A percentile compares a stretch with the other conserved stretches of the same genome.
These are phyloP conservation scores for Bos indicus DNA, from an alignment of 2,113 vertebrate genomes.

Conservation along the genomic window DNA sequence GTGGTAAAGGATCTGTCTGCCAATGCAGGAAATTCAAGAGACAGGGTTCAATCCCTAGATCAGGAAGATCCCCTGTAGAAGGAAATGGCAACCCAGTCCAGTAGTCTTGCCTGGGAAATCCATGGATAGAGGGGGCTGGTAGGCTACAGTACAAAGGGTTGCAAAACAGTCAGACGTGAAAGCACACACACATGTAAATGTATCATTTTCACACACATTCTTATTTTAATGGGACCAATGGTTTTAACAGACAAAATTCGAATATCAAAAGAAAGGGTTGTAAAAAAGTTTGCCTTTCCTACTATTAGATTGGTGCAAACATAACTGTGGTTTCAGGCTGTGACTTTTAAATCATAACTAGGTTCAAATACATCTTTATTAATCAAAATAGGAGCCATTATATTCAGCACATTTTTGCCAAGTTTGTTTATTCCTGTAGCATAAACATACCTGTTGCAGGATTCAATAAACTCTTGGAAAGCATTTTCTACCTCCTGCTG, in stretches of 20 bases:
- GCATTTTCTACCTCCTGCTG: neutral
- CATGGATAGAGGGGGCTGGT: neutral
- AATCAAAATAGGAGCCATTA: neutral
- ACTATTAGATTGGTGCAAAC: neutral
- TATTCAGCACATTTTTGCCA: neutral
- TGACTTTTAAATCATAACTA: neutral
- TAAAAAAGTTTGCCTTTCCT: neutral
- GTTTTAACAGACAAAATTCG: slow-evolving; percentile 31
- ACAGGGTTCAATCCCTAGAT: neutral
- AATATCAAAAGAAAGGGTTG: slow-evolving; percentile 36
- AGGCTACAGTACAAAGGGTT: neutral
- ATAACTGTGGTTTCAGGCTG: neutral
- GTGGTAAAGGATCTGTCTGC: neutral
- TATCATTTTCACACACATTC: slow-evolving; percentile 56
- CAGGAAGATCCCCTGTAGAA: neutral
- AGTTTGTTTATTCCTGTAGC: neutral
- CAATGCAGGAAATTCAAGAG: neutral
- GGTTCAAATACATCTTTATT: neutral
- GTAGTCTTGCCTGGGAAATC: neutral
- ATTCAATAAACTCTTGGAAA: neutral
- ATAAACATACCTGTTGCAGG: neutral
- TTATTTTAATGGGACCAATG: slow-evolving; percentile 42
- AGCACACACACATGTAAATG: neutral
- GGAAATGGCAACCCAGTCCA: neutral
- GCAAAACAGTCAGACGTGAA: neutral